These are phyloP conservation scores for Notamacropus eugenii DNA, from an alignment of 2,797 vertebrate species.

Conservation along the genomic window DNA sequence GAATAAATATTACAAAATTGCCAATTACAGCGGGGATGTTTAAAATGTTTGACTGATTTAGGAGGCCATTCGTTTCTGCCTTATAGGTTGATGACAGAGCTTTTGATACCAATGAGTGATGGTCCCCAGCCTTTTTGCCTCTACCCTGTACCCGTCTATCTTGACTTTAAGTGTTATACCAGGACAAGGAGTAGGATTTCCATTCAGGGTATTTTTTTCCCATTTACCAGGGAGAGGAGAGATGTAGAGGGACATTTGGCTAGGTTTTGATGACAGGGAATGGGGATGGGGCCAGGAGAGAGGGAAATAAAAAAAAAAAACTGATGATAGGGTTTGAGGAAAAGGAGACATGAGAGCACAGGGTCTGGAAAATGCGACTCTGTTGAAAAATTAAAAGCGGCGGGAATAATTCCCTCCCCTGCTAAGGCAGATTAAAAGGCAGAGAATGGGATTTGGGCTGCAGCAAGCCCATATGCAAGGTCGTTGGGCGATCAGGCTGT, in stretches of 20 bases:
- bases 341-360: not conserved
- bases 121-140: constrained; percentile 52
- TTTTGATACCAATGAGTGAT: constrained; percentile 75
- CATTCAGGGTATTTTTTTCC: constrained; percentile 10
- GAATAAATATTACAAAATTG: constrained; percentile 99
- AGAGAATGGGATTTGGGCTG: constrained; percentile 12
- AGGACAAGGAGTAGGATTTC: not conserved
- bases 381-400: constrained; percentile 14
- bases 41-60: constrained; percentile 93
- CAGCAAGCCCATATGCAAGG: constrained; percentile 8
- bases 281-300: not conserved
- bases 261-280: not conserved
- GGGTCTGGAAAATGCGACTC: constrained; percentile 1
- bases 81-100: constrained; percentile 71
- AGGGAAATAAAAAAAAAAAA: not conserved
- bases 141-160: constrained; percentile 46
- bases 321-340: not conserved
- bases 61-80: constrained; percentile 68
- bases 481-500: not conserved
- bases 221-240: constrained; percentile 46
- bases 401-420: constrained; percentile 13
- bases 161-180: constrained; percentile 20
- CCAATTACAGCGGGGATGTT: constrained; percentile 98
- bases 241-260: not conserved
- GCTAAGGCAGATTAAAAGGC: constrained; percentile 23